These are phyloP conservation scores for Pluvianellus socialis DNA, from an alignment of 2,113 vertebrate species.

Conservation along the genomic window DNA sequence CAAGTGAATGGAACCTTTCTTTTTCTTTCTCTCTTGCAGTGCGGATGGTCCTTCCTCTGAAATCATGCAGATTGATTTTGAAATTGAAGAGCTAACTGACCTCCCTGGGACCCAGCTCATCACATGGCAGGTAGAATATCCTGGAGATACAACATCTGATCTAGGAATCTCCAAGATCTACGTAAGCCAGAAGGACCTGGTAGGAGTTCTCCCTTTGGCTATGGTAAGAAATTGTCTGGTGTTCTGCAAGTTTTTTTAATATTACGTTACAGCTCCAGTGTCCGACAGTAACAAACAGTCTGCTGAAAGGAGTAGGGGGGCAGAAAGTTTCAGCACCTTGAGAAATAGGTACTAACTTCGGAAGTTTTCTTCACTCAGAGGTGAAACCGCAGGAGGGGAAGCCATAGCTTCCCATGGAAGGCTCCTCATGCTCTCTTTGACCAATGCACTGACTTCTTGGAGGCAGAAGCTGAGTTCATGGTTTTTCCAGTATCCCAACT, in stretches of 20 bases:
- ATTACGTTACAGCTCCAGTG: neutral
- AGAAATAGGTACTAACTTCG: neutral
- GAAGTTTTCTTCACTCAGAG: neutral
- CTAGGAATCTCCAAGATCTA: constrained; percentile 89
- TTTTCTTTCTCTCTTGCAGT: constrained; percentile 37
- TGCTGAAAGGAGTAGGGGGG: neutral
- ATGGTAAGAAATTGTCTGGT: constrained; percentile 80
- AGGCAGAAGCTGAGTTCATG: neutral
- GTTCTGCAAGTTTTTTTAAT: neutral
- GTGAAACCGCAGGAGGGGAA: neutral
- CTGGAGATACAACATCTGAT: constrained; percentile 68
- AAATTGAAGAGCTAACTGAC: constrained; percentile 81
- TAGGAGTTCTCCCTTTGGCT: constrained; percentile 85
- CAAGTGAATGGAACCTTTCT: neutral
- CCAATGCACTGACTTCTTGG: neutral
- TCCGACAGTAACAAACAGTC: neutral
- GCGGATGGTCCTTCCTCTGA: constrained; percentile 70
- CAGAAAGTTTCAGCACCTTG: neutral
- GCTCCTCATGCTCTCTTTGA: neutral
- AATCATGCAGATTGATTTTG: constrained; percentile 91
- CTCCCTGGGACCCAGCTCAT: constrained; percentile 84
- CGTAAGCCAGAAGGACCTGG: constrained; percentile 85
- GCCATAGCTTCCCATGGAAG: neutral
- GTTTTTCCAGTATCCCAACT: neutral
- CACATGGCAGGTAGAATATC: constrained; percentile 91